phyloP scores from a whole-genome alignment of 2,113 vertebrate genomes.

The Planiliza haematocheilus region DNA sequence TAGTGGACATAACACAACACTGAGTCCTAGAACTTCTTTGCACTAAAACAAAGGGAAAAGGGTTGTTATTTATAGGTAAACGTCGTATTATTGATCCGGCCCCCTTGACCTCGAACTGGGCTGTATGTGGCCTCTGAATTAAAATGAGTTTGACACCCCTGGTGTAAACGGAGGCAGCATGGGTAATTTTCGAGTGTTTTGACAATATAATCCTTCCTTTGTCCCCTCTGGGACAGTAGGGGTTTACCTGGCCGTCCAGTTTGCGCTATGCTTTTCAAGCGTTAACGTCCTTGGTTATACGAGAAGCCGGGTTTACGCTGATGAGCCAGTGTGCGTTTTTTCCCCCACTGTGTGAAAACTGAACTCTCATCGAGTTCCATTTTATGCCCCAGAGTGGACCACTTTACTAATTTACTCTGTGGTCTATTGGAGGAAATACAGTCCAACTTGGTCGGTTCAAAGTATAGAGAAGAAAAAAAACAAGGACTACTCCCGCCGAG shows the following conservation, averaged over 20 bases:
- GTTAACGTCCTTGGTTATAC: background rate
- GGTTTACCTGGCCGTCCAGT: background rate
- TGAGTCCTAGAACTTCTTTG: no score
- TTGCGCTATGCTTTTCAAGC: background rate
- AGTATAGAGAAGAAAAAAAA: background rate
- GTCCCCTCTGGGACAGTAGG: background rate
- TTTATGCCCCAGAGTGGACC: background rate
- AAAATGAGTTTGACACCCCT: no score
- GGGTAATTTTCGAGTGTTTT: background rate
- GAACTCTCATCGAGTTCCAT: background rate
- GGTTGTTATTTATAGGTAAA: no score
- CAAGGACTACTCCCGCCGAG: background rate
- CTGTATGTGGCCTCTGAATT: no score
- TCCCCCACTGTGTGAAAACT: background rate
- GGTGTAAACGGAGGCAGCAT: no score
- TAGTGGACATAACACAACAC: no score
- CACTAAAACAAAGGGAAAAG: no score
- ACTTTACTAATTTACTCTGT: background rate
- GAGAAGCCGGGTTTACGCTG: background rate
- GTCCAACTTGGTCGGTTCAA: background rate
- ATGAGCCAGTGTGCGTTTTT: background rate
- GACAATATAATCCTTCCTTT: background rate
- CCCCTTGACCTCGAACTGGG: no score
- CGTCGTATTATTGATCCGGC: no score
- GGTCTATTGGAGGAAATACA: background rate